phyloP scores from a whole-genome alignment of 2,888 invertebrate species.

The Lamproptera curius region DNA sequence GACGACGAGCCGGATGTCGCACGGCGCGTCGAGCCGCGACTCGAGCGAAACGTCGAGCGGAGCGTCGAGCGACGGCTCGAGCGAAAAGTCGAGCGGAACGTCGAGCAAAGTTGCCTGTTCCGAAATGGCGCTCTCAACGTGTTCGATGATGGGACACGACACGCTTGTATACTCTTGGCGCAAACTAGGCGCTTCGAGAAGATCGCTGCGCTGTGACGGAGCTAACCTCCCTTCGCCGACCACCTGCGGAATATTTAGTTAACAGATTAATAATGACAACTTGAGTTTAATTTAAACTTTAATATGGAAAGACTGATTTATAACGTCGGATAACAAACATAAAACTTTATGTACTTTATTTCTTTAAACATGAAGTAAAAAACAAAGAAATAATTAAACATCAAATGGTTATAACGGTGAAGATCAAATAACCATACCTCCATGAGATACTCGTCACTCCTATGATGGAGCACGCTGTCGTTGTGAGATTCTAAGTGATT shows the following conservation, averaged over 20 bases:
- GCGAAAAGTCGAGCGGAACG: slow-evolving; percentile 12
- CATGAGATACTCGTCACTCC: slow-evolving; percentile 73
- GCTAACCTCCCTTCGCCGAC: slow-evolving; percentile 78
- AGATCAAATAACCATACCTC: slow-evolving; percentile 58
- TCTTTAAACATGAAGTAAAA: too few species aligned
- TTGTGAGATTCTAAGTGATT: slow-evolving; percentile 80
- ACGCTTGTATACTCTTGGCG: slow-evolving; percentile 77
- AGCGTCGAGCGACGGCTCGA: slow-evolving; percentile 26
- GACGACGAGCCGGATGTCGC: slow-evolving; percentile 62
- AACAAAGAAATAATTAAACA: too few species aligned
- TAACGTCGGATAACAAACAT: too few species aligned
- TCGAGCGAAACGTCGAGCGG: slow-evolving; percentile 23
- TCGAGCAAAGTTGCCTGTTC: neutral
- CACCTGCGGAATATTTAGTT: slow-evolving; percentile 48
- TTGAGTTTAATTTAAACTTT: too few species aligned
- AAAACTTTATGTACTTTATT: too few species aligned
- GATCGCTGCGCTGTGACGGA: slow-evolving; percentile 64
- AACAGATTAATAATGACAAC: too few species aligned
- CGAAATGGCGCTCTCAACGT: slow-evolving; percentile 39
- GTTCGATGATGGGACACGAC: slow-evolving; percentile 86
- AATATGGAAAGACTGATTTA: too few species aligned
- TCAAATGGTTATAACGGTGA: too few species aligned
- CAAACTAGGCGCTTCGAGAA: slow-evolving; percentile 69
- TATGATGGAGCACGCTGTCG: slow-evolving; percentile 68
- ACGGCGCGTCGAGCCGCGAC: slow-evolving; percentile 27